These are phyloP conservation scores for Fulmarus glacialis DNA, from an alignment of 2,113 vertebrate species.

Conservation along the genomic window DNA sequence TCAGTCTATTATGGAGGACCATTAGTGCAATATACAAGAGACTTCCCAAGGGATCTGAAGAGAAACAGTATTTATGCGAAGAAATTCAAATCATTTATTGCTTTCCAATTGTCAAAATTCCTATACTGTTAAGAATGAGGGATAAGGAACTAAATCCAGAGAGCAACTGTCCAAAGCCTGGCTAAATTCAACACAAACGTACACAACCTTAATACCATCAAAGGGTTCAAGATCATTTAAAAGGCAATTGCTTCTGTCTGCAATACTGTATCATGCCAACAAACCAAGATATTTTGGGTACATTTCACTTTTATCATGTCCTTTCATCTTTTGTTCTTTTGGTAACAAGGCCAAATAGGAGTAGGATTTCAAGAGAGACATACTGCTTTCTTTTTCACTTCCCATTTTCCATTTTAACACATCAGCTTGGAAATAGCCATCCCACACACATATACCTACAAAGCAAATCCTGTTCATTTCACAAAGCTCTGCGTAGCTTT, in stretches of 20 bases:
- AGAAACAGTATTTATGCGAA: neutral
- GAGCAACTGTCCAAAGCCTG: neutral
- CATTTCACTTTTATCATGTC: neutral
- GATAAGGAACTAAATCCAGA: neutral
- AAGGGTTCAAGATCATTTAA: neutral
- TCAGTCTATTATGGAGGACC: neutral
- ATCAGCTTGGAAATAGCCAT: neutral
- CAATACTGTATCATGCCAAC: neutral
- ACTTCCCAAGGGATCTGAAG: neutral
- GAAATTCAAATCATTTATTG: neutral
- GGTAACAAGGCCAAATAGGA: neutral
- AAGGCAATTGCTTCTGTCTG: neutral
- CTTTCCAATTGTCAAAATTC: neutral
- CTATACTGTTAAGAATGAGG: neutral
- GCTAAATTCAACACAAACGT: neutral
- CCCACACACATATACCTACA: neutral
- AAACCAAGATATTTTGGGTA: neutral
- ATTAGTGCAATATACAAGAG: neutral
- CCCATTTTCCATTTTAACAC: neutral
- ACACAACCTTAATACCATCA: neutral
- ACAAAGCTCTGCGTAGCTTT: neutral
- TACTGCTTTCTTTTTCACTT: neutral
- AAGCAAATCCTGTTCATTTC: neutral
- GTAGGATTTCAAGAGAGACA: neutral
- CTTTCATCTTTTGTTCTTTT: neutral